A percentile compares a stretch with the other conserved stretches of the same genome.
phyloP scores from a whole-genome alignment of 2,113 vertebrate genomes.

The Stercorarius parasiticus region DNA sequence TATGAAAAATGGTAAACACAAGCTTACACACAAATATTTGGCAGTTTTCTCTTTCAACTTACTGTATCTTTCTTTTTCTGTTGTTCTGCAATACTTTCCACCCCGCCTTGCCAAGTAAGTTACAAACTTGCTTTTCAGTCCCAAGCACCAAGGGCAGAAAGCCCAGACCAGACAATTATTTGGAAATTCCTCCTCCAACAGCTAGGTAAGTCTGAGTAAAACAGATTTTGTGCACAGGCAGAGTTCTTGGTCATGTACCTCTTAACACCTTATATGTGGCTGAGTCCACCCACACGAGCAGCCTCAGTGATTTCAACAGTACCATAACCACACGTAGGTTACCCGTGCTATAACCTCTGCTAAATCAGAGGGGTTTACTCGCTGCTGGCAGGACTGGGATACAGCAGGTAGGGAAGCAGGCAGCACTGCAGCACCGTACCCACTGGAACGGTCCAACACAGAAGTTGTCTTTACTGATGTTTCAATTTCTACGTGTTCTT shows the following conservation, averaged over 20 bases:
- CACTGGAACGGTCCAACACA: background rate
- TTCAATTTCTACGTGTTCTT: background rate
- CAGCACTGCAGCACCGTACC: background rate
- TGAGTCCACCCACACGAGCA: background rate
- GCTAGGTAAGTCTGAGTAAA: background rate
- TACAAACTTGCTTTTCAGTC: background rate
- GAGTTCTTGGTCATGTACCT: background rate
- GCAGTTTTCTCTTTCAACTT: background rate
- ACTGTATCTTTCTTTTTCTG: background rate
- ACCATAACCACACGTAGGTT: background rate
- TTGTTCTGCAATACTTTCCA: conserved; percentile 31
- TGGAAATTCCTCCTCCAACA: background rate
- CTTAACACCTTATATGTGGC: background rate
- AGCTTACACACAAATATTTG: background rate
- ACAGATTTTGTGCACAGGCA: background rate
- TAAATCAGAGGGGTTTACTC: background rate
- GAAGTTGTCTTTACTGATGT: background rate
- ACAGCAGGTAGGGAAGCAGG: background rate
- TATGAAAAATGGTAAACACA: background rate
- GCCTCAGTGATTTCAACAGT: background rate
- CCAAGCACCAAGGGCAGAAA: background rate
- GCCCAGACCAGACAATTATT: background rate
- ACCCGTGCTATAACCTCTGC: fast-evolving
- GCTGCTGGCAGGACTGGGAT: fast-evolving
- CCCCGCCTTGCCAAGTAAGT: conserved; percentile 59